Base-by-base conservation (phyloP, 2,797 vertebrate species). In the Hirundo rustica region DNA sequence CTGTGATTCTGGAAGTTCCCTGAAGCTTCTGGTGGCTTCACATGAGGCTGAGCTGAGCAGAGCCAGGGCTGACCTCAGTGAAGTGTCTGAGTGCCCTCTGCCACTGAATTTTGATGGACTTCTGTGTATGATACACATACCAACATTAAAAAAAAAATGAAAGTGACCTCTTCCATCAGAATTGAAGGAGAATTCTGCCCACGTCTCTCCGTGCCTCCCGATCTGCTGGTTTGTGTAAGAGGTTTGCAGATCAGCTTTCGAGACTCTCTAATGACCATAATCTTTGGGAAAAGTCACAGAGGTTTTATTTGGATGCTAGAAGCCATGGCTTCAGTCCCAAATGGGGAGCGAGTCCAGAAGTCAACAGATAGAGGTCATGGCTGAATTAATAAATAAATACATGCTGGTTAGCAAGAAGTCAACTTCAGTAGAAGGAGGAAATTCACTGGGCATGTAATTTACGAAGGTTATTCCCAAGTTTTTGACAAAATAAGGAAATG, bases 391-490 rank as follows among this genome's bases (percentile, higher is more conserved):
- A 93, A 90, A 89, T 94, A 67, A 92, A 94, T 86, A 73, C 83
- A 38, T 21, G 30, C 74, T 94, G 80, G 85, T 96, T 95, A 93
- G 71, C 71, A 74, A 95, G 88, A 90, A 95, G 88, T 82, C 89
- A 74, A 7, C 88, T 68, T 88, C 27, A 74, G 93, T 38, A 32
- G 62, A 66, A 92, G 74, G 53, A 90, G n/a, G 17, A 92, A 92
- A 93, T 85, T 89, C 83, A 92, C 36, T 89, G 84, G 78, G 73
- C 27, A 20, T 95, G 89, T 92, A 95, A 96, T 86, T 96, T 93
- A 53, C 70, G 11, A 51, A 91, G 96, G 95, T 97, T 96, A 96
- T 97, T 97, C 97, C 95, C 85, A 97, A 91, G 27, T 91, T 92
- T 91, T 94, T 76, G 60, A 94, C 79, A 95, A 96, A 92, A 78